phyloP scores from a whole-genome alignment of 1,140 invertebrate species.

The Aphelinus certus region DNA sequence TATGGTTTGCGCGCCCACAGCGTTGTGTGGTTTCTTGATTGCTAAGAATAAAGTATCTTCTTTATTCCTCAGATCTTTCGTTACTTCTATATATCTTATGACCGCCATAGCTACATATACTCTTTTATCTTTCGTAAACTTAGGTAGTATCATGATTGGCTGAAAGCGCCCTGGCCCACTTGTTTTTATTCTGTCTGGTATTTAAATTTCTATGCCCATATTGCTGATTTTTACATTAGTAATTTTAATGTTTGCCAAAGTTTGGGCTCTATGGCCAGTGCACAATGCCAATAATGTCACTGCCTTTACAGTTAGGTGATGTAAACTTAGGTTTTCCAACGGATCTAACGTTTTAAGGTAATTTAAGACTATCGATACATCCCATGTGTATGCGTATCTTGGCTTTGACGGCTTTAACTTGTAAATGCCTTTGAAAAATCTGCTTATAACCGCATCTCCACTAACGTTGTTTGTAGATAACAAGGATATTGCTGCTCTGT shows the following conservation, averaged over 20 bases:
- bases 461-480: constrained; percentile 19
- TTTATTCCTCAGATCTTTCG: neutral
- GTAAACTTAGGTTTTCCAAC: constrained; percentile 21
- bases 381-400: constrained; percentile 49
- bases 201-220: constrained; percentile 29
- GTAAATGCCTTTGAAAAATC: constrained; percentile 49
- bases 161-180: neutral
- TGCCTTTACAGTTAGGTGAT: constrained; percentile 41
- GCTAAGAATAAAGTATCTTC: neutral
- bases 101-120: neutral
- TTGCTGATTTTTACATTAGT: constrained; percentile 3
- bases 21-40: neutral
- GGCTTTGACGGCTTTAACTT: constrained; percentile 44
- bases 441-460: constrained; percentile 39
- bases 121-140: neutral
- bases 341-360: constrained; percentile 39
- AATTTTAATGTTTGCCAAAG: neutral
- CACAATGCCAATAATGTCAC: constrained; percentile 35
- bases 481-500: constrained; percentile 40
- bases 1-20: neutral
- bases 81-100: neutral
- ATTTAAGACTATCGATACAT: constrained; percentile 46
- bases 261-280: constrained; percentile 12
- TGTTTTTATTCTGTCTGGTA: constrained; percentile 35
- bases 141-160: neutral